A percentile compares a stretch with the other conserved stretches of the same genome.
These are phyloP conservation scores for Andrena cerasifolii DNA, from an alignment of 1,140 invertebrate species.

Conservation along the genomic window DNA sequence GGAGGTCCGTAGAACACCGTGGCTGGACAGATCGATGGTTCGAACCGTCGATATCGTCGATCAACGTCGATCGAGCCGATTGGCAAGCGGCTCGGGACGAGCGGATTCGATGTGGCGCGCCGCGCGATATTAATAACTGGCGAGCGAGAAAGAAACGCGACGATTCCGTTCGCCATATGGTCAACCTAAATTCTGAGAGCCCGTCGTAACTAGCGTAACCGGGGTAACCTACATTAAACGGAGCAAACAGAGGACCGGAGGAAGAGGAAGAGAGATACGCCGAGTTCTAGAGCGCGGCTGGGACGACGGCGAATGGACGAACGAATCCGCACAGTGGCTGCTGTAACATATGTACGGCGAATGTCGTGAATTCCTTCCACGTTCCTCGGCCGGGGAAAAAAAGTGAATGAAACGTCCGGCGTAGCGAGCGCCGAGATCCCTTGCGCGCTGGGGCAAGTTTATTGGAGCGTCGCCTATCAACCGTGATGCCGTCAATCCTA, in stretches of 20 bases:
- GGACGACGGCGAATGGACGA: slow-evolving; percentile 3
- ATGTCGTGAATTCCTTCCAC: slow-evolving; percentile 47
- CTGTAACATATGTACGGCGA: slow-evolving; percentile 46
- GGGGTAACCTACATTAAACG: slow-evolving; percentile 62
- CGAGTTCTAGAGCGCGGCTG: not conserved
- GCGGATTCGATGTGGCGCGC: not conserved
- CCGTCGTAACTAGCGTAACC: slow-evolving; percentile 55
- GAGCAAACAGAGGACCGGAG: not conserved
- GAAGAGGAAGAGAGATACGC: slow-evolving; percentile 8
- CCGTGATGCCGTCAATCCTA: not conserved
- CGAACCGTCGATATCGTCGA: slow-evolving; percentile 17
- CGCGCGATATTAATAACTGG: slow-evolving; percentile 62
- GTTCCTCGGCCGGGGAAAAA: slow-evolving; percentile 14
- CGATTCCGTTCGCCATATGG: slow-evolving; percentile 68
- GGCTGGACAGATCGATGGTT: not conserved
- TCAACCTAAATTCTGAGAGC: slow-evolving; percentile 72
- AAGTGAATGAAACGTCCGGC: slow-evolving; percentile 50
- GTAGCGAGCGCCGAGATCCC: slow-evolving; percentile 7
- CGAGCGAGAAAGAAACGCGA: slow-evolving; percentile 60
- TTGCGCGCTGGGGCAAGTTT: not conserved
- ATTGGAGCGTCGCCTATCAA: slow-evolving; percentile 30
- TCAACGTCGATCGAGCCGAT: slow-evolving; percentile 42
- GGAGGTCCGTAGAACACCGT: no score
- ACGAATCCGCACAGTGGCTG: slow-evolving; percentile 30
- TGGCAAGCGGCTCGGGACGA: slow-evolving; percentile 2